Evolutionary conservation across 2,113 vertebrate species (phyloP).

Genomic region (Marcusenius ussheri): DNA sequence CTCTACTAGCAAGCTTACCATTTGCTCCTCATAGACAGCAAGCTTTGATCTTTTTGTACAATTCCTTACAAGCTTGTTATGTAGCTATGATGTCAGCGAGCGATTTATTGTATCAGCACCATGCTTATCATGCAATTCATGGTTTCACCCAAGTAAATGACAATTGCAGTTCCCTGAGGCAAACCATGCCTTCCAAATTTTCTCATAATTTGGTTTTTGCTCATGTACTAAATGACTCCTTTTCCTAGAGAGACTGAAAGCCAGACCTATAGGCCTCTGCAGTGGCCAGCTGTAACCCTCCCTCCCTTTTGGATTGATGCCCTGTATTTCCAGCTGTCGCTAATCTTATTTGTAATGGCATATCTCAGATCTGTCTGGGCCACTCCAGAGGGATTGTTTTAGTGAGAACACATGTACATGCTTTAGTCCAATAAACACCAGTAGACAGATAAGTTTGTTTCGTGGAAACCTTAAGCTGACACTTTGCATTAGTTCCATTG

Average conservation of each 20-base stretch:
- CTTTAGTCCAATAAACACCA: background rate
- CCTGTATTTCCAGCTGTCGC: background rate
- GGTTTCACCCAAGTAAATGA: background rate
- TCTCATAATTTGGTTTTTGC: background rate
- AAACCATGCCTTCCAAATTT: background rate
- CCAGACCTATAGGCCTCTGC: background rate
- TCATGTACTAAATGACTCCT: background rate
- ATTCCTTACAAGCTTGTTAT: background rate
- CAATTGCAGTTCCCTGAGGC: slow-evolving; percentile 40
- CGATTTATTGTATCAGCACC: background rate
- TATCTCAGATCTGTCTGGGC: background rate
- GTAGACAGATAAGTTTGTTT: background rate
- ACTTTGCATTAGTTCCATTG: background rate
- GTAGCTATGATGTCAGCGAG: background rate
- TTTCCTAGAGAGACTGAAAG: background rate
- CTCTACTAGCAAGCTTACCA: background rate
- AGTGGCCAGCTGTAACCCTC: background rate
- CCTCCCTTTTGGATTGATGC: background rate
- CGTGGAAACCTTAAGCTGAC: background rate
- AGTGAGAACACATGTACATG: background rate
- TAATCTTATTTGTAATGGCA: background rate
- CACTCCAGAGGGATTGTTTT: background rate
- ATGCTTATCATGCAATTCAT: background rate
- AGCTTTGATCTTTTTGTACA: background rate
- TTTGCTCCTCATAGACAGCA: background rate